Base-by-base conservation (phyloP, 1,140 invertebrate species). In the Saccostrea glomerata region DNA sequence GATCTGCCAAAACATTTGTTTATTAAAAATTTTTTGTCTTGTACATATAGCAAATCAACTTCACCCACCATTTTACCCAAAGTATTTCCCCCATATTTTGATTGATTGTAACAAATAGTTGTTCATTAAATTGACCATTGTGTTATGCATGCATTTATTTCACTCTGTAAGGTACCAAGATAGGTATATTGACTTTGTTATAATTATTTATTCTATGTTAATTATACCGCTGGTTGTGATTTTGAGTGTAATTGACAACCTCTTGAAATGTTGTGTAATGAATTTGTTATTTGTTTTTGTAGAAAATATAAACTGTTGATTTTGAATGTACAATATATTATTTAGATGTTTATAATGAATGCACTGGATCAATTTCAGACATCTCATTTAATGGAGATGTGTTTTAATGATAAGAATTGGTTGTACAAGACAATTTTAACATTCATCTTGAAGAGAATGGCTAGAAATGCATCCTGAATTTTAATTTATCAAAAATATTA, bases 141-240 rank as follows among this genome's bases (percentile, higher is more conserved):
- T 77, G 25, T 36, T 77, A 30, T 40, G 70, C 70, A 77, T 77
- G 70, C 70, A 77, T 77, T 77, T 77, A 63, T 63, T 63, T 63
- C 17, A 63, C 58, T 20, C 47, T 63, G 58, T 63, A 20, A 63
- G n/a, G 6, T 17, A 63, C 15, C 58, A 63, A 47, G 58, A 63
- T 63, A 63, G 58, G 58, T 20, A 47, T n/a, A 47, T n/a, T 66
- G 25, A 77, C 23, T 30, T 77, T 77, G 25, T 36, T 15, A 20
- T 36, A 36, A 77, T 77, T 77, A 77, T 77, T 77, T 77, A 77
- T 77, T 77, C 70, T 77, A 77, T 36, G 70, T 77, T 77, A 36
- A 77, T 77, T 77, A 77, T 77, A 77, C 70, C 13, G 25, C 70
- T 77, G 70, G 70, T 77, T 77, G 70, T 77, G 70, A 77, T 77